Conservation (phyloP, 2,888 invertebrate genomes). For the Elmis aenea region DNA sequence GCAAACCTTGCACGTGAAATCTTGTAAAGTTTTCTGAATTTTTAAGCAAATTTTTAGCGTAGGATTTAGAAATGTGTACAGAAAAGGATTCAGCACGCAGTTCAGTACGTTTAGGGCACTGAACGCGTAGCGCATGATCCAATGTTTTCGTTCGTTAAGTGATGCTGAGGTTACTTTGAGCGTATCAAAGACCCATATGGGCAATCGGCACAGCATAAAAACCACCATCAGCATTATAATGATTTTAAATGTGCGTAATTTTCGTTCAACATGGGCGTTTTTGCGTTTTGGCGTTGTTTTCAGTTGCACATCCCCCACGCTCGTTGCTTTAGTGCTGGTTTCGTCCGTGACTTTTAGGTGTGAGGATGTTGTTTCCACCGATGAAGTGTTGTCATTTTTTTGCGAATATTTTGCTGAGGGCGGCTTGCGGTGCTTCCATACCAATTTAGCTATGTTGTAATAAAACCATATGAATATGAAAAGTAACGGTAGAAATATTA, state of each 20-base stretch:
- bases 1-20: conserved; percentile 38
- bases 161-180: conserved; percentile 42
- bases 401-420: conserved; percentile 20
- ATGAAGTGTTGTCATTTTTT: conserved; percentile 21
- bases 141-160: conserved; percentile 26
- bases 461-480: conserved; percentile 51
- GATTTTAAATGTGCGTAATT: conserved; percentile 54
- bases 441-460: conserved; percentile 48
- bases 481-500: conserved; percentile 50
- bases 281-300: conserved; percentile 22
- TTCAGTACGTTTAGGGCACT: conserved; percentile 51
- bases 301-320: not conserved
- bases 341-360: conserved; percentile 27
- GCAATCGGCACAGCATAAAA: conserved; percentile 52
- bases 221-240: conserved; percentile 53
- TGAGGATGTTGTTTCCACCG: conserved; percentile 28
- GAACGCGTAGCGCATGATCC: conserved; percentile 50
- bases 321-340: conserved; percentile 14
- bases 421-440: conserved; percentile 49
- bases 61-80: conserved; percentile 56
- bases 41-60: conserved; percentile 39
- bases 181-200: conserved; percentile 52
- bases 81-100: conserved; percentile 54
- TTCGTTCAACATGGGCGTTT: conserved; percentile 40
- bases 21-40: conserved; percentile 26